Evolutionary conservation across 2,113 vertebrate species (phyloP).

Genomic region (Scomber colias): DNA sequence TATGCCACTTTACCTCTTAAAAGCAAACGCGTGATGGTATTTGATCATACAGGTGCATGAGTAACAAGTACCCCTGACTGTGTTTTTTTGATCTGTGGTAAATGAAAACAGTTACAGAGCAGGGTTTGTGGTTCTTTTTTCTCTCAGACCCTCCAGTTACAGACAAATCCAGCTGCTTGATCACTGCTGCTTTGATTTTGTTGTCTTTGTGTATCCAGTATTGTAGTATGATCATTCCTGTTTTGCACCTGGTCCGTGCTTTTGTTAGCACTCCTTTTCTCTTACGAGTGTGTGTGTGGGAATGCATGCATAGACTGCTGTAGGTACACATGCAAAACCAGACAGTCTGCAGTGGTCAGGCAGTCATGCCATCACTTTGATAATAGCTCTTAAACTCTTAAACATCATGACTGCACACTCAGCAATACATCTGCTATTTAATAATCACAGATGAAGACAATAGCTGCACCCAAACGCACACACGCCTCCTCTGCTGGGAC

Average conservation of each 20-base stretch:
- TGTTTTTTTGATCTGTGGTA: constrained; percentile 51
- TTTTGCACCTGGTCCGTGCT: constrained; percentile 1
- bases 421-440: constrained; percentile 25
- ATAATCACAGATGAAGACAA: constrained; percentile 23
- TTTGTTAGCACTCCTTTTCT: background rate
- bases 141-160: constrained; percentile 28
- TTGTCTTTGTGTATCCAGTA: background rate
- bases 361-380: constrained; percentile 39
- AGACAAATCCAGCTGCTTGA: constrained; percentile 58
- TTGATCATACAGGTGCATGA: constrained; percentile 69
- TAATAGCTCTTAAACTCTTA: constrained; percentile 18
- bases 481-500: constrained; percentile 6
- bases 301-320: constrained; percentile 26
- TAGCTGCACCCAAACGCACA: constrained; percentile 8
- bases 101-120: constrained; percentile 54
- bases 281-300: constrained; percentile 14
- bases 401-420: constrained; percentile 34
- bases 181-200: constrained; percentile 63
- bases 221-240: constrained; percentile 33
- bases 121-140: constrained; percentile 24
- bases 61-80: constrained; percentile 63
- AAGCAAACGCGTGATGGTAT: constrained; percentile 41
- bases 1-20: constrained; percentile 16
- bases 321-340: constrained; percentile 58
- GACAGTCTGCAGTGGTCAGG: constrained; percentile 60